Conservation (phyloP, 1,140 invertebrate genomes). For the Drosophila virilis region DNA sequence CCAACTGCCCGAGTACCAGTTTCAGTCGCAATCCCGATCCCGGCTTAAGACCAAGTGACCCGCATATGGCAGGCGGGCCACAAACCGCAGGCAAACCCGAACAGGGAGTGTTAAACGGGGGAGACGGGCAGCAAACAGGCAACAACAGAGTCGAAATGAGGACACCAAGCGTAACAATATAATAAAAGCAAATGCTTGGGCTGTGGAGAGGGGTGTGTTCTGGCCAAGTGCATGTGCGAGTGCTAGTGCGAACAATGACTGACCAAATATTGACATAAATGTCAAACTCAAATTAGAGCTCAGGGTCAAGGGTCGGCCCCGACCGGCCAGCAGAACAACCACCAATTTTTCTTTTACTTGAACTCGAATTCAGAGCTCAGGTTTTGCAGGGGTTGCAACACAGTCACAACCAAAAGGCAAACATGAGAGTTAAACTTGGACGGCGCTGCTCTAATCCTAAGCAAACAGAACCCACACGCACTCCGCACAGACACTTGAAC, state of each 20-base stretch:
- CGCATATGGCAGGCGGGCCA: conserved; percentile 55
- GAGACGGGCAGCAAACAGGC: conserved; percentile 20
- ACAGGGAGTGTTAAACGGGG: conserved; percentile 1
- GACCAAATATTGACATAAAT: conserved; percentile 84
- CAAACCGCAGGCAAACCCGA: conserved; percentile 42
- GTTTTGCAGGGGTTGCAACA: conserved; percentile 23
- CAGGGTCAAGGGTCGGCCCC: conserved; percentile 78
- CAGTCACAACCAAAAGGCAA: conserved; percentile 37
- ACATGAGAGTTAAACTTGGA: conserved; percentile 63
- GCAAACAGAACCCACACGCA: conserved; percentile 57
- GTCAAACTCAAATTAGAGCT: conserved; percentile 83
- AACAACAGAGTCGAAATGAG: conserved; percentile 46
- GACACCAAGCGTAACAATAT: conserved; percentile 79
- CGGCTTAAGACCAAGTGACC: conserved; percentile 25
- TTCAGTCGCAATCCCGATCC: not conserved
- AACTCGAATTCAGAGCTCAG: not conserved
- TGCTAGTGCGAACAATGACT: conserved; percentile 78
- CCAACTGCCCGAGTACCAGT: conserved; percentile 23
- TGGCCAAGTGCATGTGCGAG: conserved; percentile 21
- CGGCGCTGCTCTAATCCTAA: conserved; percentile 68
- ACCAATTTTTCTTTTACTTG: conserved; percentile 9
- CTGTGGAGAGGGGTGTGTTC: not conserved
- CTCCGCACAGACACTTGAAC: conserved; percentile 59
- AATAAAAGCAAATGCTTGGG: conserved; percentile 45
- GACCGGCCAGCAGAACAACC: conserved; percentile 30